These are phyloP conservation scores for Ciconia boyciana DNA, from an alignment of 2,113 vertebrate species.

Conservation along the genomic window DNA sequence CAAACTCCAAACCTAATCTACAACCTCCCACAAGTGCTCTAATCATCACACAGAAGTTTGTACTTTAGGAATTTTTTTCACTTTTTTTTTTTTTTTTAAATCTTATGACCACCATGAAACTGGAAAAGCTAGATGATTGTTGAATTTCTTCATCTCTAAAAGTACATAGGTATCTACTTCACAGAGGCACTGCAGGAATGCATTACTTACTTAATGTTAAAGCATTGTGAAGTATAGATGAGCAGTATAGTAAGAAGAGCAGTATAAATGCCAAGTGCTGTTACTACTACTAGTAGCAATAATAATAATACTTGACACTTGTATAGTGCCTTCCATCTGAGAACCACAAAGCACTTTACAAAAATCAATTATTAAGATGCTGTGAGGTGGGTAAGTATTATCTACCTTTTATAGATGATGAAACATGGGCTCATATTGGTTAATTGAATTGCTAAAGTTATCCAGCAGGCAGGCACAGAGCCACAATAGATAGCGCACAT, in stretches of 20 bases:
- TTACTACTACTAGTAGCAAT: not conserved
- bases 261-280: not conserved
- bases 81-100: not conserved
- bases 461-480: not conserved
- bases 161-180: not conserved
- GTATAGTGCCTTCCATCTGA: not conserved
- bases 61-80: not conserved
- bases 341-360: not conserved
- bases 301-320: not conserved
- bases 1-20: not conserved
- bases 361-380: slow-evolving; percentile 27
- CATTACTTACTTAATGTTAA: not conserved
- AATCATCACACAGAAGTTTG: not conserved
- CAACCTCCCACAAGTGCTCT: not conserved
- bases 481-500: not conserved
- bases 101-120: not conserved
- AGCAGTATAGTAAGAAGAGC: too few relatives aligned
- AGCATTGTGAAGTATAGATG: not conserved
- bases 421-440: not conserved
- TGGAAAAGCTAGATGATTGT: not conserved
- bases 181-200: not conserved
- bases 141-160: not conserved
- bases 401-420: not conserved
- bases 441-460: slow-evolving; percentile 35
- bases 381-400: not conserved